Base-by-base conservation (phyloP, 2,113 vertebrate genomes). In the Scortum barcoo region DNA sequence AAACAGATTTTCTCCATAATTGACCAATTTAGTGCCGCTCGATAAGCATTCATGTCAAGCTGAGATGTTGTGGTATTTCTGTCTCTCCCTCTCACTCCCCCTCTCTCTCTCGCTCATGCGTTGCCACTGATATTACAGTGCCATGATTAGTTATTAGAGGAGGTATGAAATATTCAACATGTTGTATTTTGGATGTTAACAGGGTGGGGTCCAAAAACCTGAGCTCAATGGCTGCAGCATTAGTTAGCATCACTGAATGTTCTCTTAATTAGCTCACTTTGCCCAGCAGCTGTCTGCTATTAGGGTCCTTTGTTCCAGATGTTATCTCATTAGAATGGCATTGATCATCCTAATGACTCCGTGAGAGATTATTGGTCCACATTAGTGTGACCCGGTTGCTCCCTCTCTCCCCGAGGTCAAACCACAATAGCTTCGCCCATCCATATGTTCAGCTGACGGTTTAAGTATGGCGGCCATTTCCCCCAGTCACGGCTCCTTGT, bases 231-330 rank as follows among this genome's bases (percentile, higher is more conserved):
- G 81, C 87, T 87, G 60, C 87, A 71, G 86, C 90, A 88, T 93
- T 88, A 91, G 88, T 91, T 94, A 91, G 86, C 88, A 85, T 83
- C 81, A 78, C 82, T 85, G 79, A 93, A 87, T 85, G 88, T 90
- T 88, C 88, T 73, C 67, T 88, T 94, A 93, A 95, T 94, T 93
- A 91, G 86, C 86, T 89, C 89, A 91, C 88, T 93, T 90, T 91
- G 82, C 83, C 83, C 86, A 92, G 89, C 95, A 95, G 93, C 94
- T 96, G 94, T 94, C 93, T 92, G 92, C 92, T 93, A 93, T 95
- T 95, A 95, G 91, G 57, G 75, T 53, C 85, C 90, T 94, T 94
- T 94, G 91, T 95, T 94, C 94, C 95, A 95, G 95, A 93, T 94
- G 92, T 95, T 95, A 91, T 93, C 90, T 94, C 92, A 94, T 95